phyloP scores from a whole-genome alignment of 2,888 invertebrate genomes.

The Athalia circularis region DNA sequence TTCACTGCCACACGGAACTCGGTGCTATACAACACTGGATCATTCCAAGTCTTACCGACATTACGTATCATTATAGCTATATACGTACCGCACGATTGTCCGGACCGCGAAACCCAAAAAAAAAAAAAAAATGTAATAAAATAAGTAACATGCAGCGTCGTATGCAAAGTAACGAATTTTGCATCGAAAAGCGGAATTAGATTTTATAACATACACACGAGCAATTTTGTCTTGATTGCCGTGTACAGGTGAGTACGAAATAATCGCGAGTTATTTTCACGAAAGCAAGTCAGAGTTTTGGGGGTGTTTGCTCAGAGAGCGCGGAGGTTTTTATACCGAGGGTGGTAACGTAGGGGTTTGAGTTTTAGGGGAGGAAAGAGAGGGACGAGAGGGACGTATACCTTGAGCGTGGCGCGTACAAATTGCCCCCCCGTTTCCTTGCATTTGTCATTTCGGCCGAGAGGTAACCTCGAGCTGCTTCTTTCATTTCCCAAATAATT shows the following conservation, averaged over 20 bases:
- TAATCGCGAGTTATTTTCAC: slow-evolving; percentile 18
- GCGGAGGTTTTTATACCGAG: not conserved
- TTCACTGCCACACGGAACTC: slow-evolving; percentile 42
- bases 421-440: slow-evolving; percentile 68
- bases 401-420: slow-evolving; percentile 64
- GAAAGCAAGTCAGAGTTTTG: not conserved
- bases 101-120: not conserved
- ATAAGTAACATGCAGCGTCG: not conserved
- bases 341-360: slow-evolving; percentile 10
- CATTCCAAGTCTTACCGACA: slow-evolving; percentile 7
- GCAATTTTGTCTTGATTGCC: not conserved
- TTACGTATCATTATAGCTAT: no score
- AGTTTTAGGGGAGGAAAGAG: slow-evolving; percentile 28
- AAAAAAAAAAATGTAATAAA: not conserved
- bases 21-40: slow-evolving; percentile 36
- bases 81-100: no score
- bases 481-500: slow-evolving; percentile 70
- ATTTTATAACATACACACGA: no score
- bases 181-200: no score
- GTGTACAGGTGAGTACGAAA: not conserved
- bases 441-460: slow-evolving; percentile 68
- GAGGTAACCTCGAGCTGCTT: slow-evolving; percentile 58
- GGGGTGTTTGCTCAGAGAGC: no score
- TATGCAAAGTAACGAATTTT: not conserved
- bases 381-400: slow-evolving; percentile 40